Base-by-base conservation (phyloP, 1,140 invertebrate species). In the Callitettix versicolor region DNA sequence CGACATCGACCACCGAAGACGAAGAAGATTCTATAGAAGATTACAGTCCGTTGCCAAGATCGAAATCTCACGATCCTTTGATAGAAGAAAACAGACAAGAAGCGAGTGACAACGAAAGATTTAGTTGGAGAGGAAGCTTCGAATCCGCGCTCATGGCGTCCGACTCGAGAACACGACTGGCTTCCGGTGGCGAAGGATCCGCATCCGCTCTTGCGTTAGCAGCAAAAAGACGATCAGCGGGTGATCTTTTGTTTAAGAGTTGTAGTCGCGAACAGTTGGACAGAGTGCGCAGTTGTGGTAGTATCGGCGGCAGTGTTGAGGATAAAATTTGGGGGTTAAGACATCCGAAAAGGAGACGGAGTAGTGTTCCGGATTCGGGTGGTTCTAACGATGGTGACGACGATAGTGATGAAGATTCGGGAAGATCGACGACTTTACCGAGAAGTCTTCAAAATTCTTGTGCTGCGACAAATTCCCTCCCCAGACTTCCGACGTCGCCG, bases 51-150 rank as follows among this genome's bases (percentile, higher is more conserved):
- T 64, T 84, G 1, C 79, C 80, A 0, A 68, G 84, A 34, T 88
- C 85, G 56, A 80, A 84, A 62, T 89, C 86, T 17, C 86, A 90
- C 63, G 87, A 90, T 64, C 73, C 84, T 3, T 68, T 89, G 3
- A 36, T 67, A 54, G 69, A 63, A 79, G 72, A 67, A 73, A 65
- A 74, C 71, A 1, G 86, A 79, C 71, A 84, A 79, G 84, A 85
- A 60, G 81, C 85, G n/a, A 88, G 86, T 71, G 87, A 91, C 64
- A 86, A 87, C 73, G 88, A 92, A 66, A 72, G 88, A 44, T 91
- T 91, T 69, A 89, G 86, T 53, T 91, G 89, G 88, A 76, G 88
- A 56, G 88, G 88, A 50, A 91, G 88, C 69, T 91, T 92, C 70
- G 89, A 92, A 65, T 90, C 87, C 3, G 87, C 88, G 9, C 69